Base-by-base conservation (phyloP, 2,797 vertebrate genomes). In the Gadopsis marmoratus region DNA sequence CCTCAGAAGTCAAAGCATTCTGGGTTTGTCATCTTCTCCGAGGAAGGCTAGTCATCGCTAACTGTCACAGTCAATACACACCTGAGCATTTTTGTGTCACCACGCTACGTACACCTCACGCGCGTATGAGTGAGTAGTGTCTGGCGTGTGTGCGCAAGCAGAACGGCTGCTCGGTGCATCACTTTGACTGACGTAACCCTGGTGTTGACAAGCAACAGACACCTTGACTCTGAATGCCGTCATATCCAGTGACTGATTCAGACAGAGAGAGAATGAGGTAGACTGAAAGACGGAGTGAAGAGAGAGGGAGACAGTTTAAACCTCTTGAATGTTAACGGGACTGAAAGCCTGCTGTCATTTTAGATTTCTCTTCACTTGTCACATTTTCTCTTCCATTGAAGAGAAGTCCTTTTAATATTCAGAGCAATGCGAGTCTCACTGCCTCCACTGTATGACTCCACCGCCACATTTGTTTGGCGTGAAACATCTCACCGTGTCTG, bases 121-220 rank as follows among this genome's bases (percentile, higher is more conserved):
- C 70, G 68, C 50, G 41, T 88, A 79, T 89, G 92, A 91, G 89
- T 89, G 92, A 92, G 91, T 79, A 65, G 84, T 90, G 92, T 91
- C 89, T 92, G 82, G 64, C 83, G 50, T 74, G 88, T 84, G 91
- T 91, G 88, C 81, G 97, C 97, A 96, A 96, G 1, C 97, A 97
- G 95, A 99, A 98, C 2, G 97, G 83, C 88, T 85, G 92, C 83
- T 86, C 85, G 63, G 80, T 84, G 91, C 92, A 91, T 94, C 90
- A 91, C 91, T 93, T 90, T 93, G 91, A 95, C 92, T 94, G 94
- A 94, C 93, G 92, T 93, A 93, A 94, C 94, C 94, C 89, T 78
- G 89, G 90, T 88, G 92, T 91, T 94, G 94, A 94, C 93, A 95
- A 93, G 93, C 93, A 90, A 89, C 94, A 95, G 94, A 94, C 93